These are phyloP conservation scores for Falco columbarius DNA, from an alignment of 2,797 vertebrate species.

Conservation along the genomic window DNA sequence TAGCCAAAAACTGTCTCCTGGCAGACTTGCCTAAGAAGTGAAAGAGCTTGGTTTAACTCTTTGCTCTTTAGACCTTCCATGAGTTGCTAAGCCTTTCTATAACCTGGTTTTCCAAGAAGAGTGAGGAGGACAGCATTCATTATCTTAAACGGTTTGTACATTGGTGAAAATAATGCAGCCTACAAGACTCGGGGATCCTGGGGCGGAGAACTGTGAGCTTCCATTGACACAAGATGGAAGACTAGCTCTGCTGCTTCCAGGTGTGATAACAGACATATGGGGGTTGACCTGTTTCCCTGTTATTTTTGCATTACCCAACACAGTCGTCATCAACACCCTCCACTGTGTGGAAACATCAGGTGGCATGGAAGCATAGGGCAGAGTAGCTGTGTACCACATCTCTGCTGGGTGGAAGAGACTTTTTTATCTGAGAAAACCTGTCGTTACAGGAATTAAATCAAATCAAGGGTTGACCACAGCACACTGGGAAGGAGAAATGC, in stretches of 20 bases:
- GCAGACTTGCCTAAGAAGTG: not conserved
- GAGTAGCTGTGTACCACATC: no score
- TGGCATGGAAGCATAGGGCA: not conserved
- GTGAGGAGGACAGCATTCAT: accelerated
- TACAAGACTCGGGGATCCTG: not conserved
- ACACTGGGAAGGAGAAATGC: not conserved
- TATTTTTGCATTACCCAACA: not conserved
- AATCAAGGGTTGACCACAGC: not conserved
- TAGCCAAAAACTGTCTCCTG: not conserved
- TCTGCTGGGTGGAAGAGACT: not conserved
- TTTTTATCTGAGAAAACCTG: not conserved
- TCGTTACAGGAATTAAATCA: not conserved
- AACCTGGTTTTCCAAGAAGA: not conserved
- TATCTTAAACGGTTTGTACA: not conserved
- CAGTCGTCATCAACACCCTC: not conserved
- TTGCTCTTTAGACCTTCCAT: not conserved
- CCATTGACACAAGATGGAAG: not conserved
- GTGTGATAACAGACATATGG: accelerated
- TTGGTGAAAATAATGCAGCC: not conserved
- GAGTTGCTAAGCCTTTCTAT: not conserved
- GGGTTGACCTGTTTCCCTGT: not conserved
- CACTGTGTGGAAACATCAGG: accelerated
- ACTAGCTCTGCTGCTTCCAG: not conserved
- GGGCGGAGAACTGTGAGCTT: accelerated
- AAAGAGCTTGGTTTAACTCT: not conserved